phyloP scores from a whole-genome alignment of 2,888 invertebrate species.

The Tetragonula carbonaria region DNA sequence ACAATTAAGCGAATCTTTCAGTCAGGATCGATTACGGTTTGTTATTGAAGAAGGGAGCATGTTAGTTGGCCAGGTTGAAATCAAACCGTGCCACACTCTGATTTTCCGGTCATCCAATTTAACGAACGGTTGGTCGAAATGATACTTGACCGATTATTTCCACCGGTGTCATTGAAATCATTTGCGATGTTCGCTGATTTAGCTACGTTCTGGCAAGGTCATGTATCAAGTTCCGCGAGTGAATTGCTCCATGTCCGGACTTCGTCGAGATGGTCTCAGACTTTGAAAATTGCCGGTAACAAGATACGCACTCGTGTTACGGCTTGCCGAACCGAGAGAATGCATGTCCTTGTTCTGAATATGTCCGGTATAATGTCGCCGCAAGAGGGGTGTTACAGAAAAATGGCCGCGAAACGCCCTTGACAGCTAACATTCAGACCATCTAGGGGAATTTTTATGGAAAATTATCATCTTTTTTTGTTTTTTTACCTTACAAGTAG shows the following conservation, averaged over 20 bases:
- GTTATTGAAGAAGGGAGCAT: slow-evolving; percentile 27
- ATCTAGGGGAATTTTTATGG: neutral
- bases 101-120: slow-evolving; percentile 68
- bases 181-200: slow-evolving; percentile 63
- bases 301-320: slow-evolving; percentile 62
- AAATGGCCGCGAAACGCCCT: slow-evolving; percentile 12
- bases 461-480: neutral
- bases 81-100: slow-evolving; percentile 46
- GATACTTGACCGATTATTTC: slow-evolving; percentile 68
- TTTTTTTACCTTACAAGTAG: neutral
- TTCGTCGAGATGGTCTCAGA: slow-evolving; percentile 66
- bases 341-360: slow-evolving; percentile 48
- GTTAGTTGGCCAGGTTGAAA: slow-evolving; percentile 37
- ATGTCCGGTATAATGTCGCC: slow-evolving; percentile 13
- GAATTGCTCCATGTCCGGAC: slow-evolving; percentile 77
- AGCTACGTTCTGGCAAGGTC: slow-evolving; percentile 75
- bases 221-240: slow-evolving; percentile 81
- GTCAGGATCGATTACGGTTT: neutral
- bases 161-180: slow-evolving; percentile 74
- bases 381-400: slow-evolving; percentile 30
- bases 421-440: slow-evolving; percentile 6
- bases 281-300: slow-evolving; percentile 73
- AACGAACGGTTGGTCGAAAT: slow-evolving; percentile 54
- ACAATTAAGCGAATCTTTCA: neutral
- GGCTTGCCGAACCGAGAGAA: slow-evolving; percentile 48